Percentiles rank a stretch among this genome's conserved stretches.
Evolutionary conservation across 2,113 vertebrate genomes (phyloP).

Genomic region (Raphicerus campestris): DNA sequence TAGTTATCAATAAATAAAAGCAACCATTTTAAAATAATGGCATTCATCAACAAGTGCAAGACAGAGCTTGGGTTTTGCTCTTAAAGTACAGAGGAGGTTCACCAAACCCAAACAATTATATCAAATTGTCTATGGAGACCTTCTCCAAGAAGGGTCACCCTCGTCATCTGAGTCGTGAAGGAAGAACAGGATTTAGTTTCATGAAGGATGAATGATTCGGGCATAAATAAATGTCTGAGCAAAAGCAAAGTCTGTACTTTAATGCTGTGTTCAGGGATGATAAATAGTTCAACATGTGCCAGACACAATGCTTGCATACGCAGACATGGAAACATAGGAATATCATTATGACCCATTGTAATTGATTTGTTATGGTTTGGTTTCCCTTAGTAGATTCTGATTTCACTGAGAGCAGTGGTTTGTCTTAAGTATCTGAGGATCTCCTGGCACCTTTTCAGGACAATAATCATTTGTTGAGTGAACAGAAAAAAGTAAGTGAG

Average conservation of each 20-base stretch:
- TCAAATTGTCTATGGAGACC: background rate
- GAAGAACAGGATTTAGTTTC: background rate
- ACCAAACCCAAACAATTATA: background rate
- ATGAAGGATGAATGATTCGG: background rate
- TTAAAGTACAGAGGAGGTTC: background rate
- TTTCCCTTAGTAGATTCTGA: background rate
- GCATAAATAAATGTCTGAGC: background rate
- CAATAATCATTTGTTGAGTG: background rate
- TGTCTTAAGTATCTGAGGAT: background rate
- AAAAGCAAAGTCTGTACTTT: background rate
- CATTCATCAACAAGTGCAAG: background rate
- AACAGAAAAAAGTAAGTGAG: background rate
- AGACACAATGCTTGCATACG: background rate
- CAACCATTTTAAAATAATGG: background rate
- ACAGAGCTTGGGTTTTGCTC: background rate
- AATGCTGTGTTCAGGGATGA: background rate
- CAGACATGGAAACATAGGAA: background rate
- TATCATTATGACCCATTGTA: background rate
- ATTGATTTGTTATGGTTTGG: background rate
- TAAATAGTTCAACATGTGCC: background rate
- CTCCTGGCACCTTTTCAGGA: background rate
- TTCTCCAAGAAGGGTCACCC: background rate
- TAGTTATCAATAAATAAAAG: background rate
- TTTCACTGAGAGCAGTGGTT: background rate
- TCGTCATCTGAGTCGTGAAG: background rate